These are phyloP conservation scores for Andrena praecox DNA, from an alignment of 2,888 invertebrate genomes.

Conservation along the genomic window DNA sequence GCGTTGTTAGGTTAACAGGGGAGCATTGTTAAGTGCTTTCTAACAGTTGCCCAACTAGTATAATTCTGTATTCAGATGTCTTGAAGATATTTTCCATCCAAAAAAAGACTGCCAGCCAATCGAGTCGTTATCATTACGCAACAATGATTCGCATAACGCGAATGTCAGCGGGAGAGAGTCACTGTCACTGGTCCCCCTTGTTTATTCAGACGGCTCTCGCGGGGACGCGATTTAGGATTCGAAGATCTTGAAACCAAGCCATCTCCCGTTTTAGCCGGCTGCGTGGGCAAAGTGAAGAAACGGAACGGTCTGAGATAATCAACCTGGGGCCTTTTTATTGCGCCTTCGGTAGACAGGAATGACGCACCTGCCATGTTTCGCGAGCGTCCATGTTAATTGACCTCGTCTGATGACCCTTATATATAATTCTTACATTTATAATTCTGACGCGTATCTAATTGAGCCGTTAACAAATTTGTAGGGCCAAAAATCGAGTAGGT, in stretches of 20 bases:
- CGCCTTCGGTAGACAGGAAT: not conserved
- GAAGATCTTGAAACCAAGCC: constrained; percentile 5
- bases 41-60: not conserved
- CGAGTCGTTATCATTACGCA: not conserved
- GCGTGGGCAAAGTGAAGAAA: constrained; percentile 48
- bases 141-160: constrained; percentile 19
- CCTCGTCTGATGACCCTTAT: not conserved
- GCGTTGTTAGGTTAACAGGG: not conserved
- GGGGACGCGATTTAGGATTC: constrained; percentile 37
- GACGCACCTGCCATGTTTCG: constrained; percentile 23
- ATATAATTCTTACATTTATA: no score
- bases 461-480: not conserved
- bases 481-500: not conserved
- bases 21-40: not conserved
- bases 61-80: not conserved
- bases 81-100: not conserved
- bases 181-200: not conserved
- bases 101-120: not conserved
- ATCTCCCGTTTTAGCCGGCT: constrained; percentile 36
- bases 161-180: constrained; percentile 25
- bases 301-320: constrained; percentile 39
- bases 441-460: no score
- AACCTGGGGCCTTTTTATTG: constrained; percentile 18
- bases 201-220: constrained; percentile 15
- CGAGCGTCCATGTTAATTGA: not conserved